These are phyloP conservation scores for Pollenia angustigena DNA, from an alignment of 2,888 invertebrate genomes.

Conservation along the genomic window DNA sequence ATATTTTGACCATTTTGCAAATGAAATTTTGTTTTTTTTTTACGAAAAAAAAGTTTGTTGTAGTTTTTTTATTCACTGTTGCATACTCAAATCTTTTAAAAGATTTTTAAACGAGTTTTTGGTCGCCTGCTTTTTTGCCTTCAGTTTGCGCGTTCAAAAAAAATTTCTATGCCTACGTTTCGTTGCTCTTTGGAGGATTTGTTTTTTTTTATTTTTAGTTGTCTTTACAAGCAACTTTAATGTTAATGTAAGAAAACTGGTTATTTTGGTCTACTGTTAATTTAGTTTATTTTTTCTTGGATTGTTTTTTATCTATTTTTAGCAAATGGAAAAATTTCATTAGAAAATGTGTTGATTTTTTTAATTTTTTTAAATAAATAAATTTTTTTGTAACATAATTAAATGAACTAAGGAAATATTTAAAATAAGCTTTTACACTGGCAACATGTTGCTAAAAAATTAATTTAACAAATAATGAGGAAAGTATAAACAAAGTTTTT, in stretches of 20 bases:
- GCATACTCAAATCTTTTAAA: not conserved
- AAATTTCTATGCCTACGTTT: conserved; percentile 59
- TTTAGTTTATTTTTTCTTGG: conserved; percentile 45
- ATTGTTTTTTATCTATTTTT: conserved; percentile 61
- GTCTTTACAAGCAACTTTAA: conserved; percentile 10
- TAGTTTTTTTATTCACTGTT: conserved; percentile 6
- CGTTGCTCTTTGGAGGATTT: conserved; percentile 46
- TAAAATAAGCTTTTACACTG: conserved; percentile 47
- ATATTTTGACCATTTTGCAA: conserved; percentile 71
- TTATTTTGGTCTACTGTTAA: conserved; percentile 72
- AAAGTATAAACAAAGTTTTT: too few relatives aligned
- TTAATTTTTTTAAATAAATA: conserved; percentile 52
- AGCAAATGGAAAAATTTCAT: conserved; percentile 68
- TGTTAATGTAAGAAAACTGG: conserved; percentile 62
- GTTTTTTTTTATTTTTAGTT: conserved; percentile 20
- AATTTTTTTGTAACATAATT: conserved; percentile 55
- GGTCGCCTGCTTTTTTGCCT: conserved; percentile 23
- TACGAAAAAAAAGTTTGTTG: conserved; percentile 23
- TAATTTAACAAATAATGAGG: not conserved
- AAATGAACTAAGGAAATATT: conserved; percentile 37
- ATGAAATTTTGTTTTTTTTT: conserved; percentile 54
- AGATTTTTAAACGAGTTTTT: conserved; percentile 39
- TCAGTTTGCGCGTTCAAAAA: conserved; percentile 38
- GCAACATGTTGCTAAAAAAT: conserved; percentile 26
- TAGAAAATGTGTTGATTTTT: conserved; percentile 67